Base-by-base conservation (phyloP, 2,797 vertebrate genomes). In the Dermochelys coriacea region DNA sequence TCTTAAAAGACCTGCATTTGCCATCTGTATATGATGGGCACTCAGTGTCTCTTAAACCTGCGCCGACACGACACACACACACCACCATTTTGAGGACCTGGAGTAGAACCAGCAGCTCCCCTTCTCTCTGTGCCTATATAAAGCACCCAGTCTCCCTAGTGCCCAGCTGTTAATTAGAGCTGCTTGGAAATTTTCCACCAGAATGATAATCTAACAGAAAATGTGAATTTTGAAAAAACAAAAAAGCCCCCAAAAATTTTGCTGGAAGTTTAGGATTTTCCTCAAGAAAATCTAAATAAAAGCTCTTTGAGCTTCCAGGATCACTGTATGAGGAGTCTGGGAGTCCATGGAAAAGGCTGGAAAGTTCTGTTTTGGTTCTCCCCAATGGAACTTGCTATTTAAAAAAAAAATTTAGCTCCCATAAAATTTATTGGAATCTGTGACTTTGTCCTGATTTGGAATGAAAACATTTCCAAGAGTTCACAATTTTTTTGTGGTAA, bases 141-240 rank as follows among this genome's bases (percentile, higher is more conserved):
- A 34, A 80, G 6, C 18, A 59, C 8, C 84, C 64, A 4, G 15
- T n/a, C 85, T 78, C 15, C 5, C 55, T 0, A 80, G 25, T 45
- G 59, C 64, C 80, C 90, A 87, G 12, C 41, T 37, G 11, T 2
- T 75, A 74, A 85, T 1, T 97, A 47, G 85, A 92, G 87, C 80
- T 93, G 93, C 80, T 54, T 41, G 19, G 86, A 74, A 91, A 86
- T 64, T 25, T 55, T 91, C 78, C 68, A 55, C 41, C 51, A 10
- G 12, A 74, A 74, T 4, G 4, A 79, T 45, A 59, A 88, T 91
- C 21, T 87, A 88, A 25, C 27, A 77, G 45, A 47, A 77, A 7
- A 47, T 31, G 74, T 6, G 5, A 41, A 49, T 49, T 45, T 27
- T 75, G 41, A 5, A 37, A 21, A 59, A 59, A 14, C 31, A 12